Base-by-base conservation (phyloP, 2,113 vertebrate genomes). In the Oplegnathus fasciatus region DNA sequence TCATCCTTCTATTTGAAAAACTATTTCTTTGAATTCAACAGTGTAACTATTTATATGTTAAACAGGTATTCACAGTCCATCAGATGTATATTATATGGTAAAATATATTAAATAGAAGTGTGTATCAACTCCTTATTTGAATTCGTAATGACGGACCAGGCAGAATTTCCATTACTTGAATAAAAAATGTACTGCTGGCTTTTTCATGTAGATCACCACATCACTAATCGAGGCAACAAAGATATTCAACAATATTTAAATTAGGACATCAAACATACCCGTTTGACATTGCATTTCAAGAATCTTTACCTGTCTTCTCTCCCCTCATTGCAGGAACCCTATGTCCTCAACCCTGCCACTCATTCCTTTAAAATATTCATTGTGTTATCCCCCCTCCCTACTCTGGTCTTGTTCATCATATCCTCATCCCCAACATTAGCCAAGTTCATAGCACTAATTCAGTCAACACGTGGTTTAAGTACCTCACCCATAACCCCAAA, bases 41-140 rank as follows among this genome's bases (percentile, higher is more conserved):
- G 37, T 76, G 80, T 48, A 52, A 80, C 82, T 62, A 94, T 95
- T 93, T 93, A 89, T 87, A 87, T 94, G 90, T 86, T 91, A 92
- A 93, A 86, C 78, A 92, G 87, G 68, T 81, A 78, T 66, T 87
- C 54, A 83, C 67, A 61, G 83, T 73, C 81, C 91, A 88, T 88
- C 76, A 86, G 42, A 84, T 72, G 50, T 76, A 86, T 75, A 70
- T 84, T 75, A 90, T 73, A 87, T 75, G 46, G 30, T 78, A 54
- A 68, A 86, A 88, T 87, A 58, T 75, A 86, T 80, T 52, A 81
- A 65, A 89, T 2, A 18, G 52, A 77, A 78, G 30, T 55, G 57
- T 30, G 28, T 30, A 79, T 78, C 40, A 61, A 11, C 32, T 77
- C 17, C 24, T 69, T 24, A 61, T 84, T 79, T 68, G 34, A 80